Evolutionary conservation across 2,797 vertebrate genomes (phyloP), one percentile per base, ranked within the genome.

Genomic region (Enteromius anoplus): DNA sequence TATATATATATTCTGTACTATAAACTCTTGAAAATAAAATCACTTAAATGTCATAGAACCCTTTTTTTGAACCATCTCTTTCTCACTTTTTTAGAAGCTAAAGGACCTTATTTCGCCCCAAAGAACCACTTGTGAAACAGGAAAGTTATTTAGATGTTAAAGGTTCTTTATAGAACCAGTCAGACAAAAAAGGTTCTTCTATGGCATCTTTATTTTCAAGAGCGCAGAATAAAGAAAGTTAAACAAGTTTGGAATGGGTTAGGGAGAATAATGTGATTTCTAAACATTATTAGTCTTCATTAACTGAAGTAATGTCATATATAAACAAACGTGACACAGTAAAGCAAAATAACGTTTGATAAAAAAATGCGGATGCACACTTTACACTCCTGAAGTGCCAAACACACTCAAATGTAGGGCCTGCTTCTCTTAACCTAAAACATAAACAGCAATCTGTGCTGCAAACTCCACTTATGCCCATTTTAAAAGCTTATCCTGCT

Each of bases 401-500:
- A 80, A 26, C 12, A 17, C 65, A 23, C 37, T 60, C 37, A 47
- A n/a, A 80, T 80, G 21, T 21, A 47, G 53, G 29, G 69, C 19
- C 69, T 37, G 69, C 29, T 37, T 62, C 42, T 64, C 65, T 72
- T 62, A 42, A 58, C 26, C 68, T 72, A 5, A 72, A 72, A n/a
- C 15, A 5, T 81, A 73, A 81, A 81, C 51, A 73, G 55, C 80
- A 72, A 81, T 81, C 68, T 62, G 37, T 23, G 53, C 68, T 45
- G 55, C 11, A 47, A 64, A 73, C 80, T 64, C 79, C 55, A 64
- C 55, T 34, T 15, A 47, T 62, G 79, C 14, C 37, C 42, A 51
- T 73, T 51, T 64, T 37, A 21, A 45, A 47, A 64, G 79, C 53
- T 62, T 72, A 70, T 72, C 40, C 40, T 72, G 40, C 14, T 72